phyloP scores from a whole-genome alignment of 1,140 invertebrate species.

The Bradysia coprophila region DNA sequence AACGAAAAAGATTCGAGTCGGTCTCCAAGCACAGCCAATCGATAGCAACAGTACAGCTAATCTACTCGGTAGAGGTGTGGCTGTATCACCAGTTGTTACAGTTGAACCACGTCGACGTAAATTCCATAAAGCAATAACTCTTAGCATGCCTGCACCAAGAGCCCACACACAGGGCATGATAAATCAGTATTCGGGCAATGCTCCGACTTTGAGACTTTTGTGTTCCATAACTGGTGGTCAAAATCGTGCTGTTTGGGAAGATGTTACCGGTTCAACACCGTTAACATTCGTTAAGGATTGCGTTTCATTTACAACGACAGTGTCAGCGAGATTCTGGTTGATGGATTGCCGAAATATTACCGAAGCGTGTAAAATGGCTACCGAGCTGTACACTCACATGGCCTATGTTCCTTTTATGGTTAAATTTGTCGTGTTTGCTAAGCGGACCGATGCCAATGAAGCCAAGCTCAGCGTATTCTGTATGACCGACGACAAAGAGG shows the following conservation, averaged over 20 bases:
- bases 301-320: conserved; percentile 97
- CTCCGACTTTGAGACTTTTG: conserved; percentile 82
- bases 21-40: conserved; percentile 96
- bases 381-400: conserved; percentile 83
- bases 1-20: conserved; percentile 99
- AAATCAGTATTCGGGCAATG: conserved; percentile 77
- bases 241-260: conserved; percentile 95
- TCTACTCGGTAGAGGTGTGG: conserved; percentile 89
- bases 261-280: conserved; percentile 95
- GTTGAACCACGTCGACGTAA: conserved; percentile 93
- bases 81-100: conserved; percentile 96
- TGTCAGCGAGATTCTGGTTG: conserved; percentile 98
- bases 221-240: conserved; percentile 97
- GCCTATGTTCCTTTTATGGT: conserved; percentile 96
- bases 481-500: conserved; percentile 98
- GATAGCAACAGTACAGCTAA: conserved; percentile 88
- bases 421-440: conserved; percentile 85
- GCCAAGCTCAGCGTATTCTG: conserved; percentile 91
- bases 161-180: conserved; percentile 93
- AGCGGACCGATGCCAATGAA: conserved; percentile 77
- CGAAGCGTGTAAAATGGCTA: conserved; percentile 97
- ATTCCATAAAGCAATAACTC: conserved; percentile 96
- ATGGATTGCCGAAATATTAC: conserved; percentile 95
- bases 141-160: conserved; percentile 92
- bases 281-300: conserved; percentile 95